These are phyloP conservation scores for Escarpia spicata DNA, from an alignment of 2,888 invertebrate species.

Conservation along the genomic window DNA sequence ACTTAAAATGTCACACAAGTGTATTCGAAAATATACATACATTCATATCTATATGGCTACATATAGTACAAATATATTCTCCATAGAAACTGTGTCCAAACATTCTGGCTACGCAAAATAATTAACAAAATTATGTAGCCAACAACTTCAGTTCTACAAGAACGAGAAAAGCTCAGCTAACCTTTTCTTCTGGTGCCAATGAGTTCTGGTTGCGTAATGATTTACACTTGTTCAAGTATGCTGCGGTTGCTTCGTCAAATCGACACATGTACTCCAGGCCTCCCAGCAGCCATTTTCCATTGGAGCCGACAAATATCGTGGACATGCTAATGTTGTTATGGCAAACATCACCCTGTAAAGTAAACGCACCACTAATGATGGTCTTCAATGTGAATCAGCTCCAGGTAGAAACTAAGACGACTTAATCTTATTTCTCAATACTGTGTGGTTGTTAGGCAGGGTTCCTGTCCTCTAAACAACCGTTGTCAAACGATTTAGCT, in stretches of 20 bases:
- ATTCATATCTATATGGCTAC: neutral
- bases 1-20: no score
- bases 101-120: neutral
- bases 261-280: constrained; percentile 80
- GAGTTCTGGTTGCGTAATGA: constrained; percentile 22
- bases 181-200: constrained; percentile 43
- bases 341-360: constrained; percentile 62
- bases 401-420: no score
- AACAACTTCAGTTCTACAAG: no score
- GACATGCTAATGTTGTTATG: constrained; percentile 86
- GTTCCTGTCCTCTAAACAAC: no score
- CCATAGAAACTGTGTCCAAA: neutral
- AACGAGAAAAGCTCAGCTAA: constrained; percentile 19
- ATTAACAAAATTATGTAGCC: neutral
- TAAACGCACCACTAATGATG: neutral
- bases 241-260: constrained; percentile 61
- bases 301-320: constrained; percentile 82
- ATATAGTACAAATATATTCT: neutral
- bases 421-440: no score
- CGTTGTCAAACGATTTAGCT: no score
- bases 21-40: neutral
- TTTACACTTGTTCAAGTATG: constrained; percentile 30
- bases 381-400: neutral
- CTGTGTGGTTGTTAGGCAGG: no score
- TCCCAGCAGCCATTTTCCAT: constrained; percentile 88